phyloP scores from a whole-genome alignment of 2,113 vertebrate species.

The Girardinichthys multiradiatus region DNA sequence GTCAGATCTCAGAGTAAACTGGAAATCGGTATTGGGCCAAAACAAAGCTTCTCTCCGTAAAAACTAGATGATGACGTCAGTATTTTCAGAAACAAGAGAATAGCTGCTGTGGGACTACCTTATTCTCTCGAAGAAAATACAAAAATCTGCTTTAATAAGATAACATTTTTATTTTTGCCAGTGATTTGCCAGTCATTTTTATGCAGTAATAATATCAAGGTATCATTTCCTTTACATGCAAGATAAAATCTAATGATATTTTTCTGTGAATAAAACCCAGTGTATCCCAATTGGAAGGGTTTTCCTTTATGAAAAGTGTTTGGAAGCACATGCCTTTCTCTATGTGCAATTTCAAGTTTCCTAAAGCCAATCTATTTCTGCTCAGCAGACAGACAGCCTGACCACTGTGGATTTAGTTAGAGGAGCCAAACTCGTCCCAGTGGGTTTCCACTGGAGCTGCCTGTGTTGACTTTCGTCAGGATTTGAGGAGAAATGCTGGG shows the following conservation, averaged over 20 bases:
- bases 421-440: constrained; percentile 56
- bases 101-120: neutral
- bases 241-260: too few relatives aligned
- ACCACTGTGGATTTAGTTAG: constrained; percentile 63
- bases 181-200: neutral
- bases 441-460: constrained; percentile 59
- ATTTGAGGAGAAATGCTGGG: constrained; percentile 46
- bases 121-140: neutral
- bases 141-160: neutral
- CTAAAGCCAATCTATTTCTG: constrained; percentile 59
- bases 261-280: neutral
- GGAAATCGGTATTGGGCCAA: too few relatives aligned
- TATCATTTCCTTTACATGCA: neutral
- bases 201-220: neutral
- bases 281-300: neutral
- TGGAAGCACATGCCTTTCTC: constrained; percentile 12
- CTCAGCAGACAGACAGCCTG: constrained; percentile 55
- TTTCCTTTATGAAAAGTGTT: neutral
- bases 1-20: neutral
- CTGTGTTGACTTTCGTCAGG: constrained; percentile 60
- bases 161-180: neutral
- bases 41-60: too few relatives aligned
- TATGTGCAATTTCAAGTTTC: constrained; percentile 40
- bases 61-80: too few relatives aligned
- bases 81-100: neutral